Base-by-base conservation (phyloP, 2,113 vertebrate species). In the Nanger granti region DNA sequence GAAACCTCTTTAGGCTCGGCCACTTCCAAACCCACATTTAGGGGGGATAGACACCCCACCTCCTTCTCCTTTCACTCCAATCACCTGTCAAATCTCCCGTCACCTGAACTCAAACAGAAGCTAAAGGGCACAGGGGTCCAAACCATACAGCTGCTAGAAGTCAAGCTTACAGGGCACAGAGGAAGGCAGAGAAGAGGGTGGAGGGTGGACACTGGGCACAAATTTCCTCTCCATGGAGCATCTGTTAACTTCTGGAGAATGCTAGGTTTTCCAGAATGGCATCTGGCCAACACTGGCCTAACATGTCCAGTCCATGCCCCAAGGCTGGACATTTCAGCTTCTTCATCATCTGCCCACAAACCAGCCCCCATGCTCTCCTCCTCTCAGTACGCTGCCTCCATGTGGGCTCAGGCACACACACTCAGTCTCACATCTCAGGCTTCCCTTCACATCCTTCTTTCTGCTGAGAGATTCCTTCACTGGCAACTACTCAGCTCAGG, bases 1-100 rank as follows among this genome's bases (percentile, higher is more conserved):
- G 44, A 89, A 76, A 11, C 20, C 52, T 76, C 14, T 8, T 3
- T 0, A 34, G 37, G 10, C 17, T 52, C 2, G 2, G 52, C 41
- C 37, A 13, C 15, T 18, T 6, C 17, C 64, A 62, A 60, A 76
- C 9, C 47, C 44, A 55, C 24, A 4, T 37, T 15, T 37, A 15
- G 11, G 1, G 17, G 28, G 11, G 26, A 14, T 5, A 11, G 2
- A 4, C 1, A 2, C 22, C 2, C 1, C 12, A 20, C 11, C 12
- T 28, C 91, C 82, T 59, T 54, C 54, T 90, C 69, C 2, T 62
- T 34, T 11, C 0, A 0, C 59, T 29, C 31, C 11, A 34, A 13
- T 7, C 57, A n/a, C 29, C 20, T 86, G 59, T 55, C 44, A 54
- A 52, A 57, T 62, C 17, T 49, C 2, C 9, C 2, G 0, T 49